Evolutionary conservation across 2,888 invertebrate species (phyloP).

Genomic region (Isoperla grammatica): DNA sequence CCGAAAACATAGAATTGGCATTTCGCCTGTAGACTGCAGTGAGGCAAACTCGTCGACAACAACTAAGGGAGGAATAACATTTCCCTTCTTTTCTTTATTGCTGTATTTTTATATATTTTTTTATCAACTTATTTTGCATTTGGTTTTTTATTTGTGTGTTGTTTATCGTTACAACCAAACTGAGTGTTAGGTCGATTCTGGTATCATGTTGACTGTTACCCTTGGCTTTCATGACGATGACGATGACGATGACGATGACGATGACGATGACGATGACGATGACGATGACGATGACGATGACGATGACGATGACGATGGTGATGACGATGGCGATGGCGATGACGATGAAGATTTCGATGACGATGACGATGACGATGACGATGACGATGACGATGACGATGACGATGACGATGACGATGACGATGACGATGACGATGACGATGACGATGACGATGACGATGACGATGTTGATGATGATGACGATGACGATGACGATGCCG

Average conservation of each 20-base stretch:
- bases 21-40: too few species aligned
- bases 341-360: constrained; percentile 48
- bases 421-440: constrained; percentile 33
- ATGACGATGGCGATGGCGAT: constrained; percentile 45
- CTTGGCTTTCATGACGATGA: neutral
- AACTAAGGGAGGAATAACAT: neutral
- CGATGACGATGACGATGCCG: too few species aligned
- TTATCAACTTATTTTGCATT: neutral
- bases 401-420: constrained; percentile 43
- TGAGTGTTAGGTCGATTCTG: too few species aligned
- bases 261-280: neutral
- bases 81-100: neutral
- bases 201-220: too few species aligned
- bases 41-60: too few species aligned
- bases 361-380: constrained; percentile 47
- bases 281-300: neutral
- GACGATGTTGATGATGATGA: too few species aligned
- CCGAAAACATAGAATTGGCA: too few species aligned
- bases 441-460: constrained; percentile 27
- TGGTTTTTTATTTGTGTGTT: constrained; percentile 5
- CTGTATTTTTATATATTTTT: neutral
- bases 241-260: neutral
- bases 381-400: constrained; percentile 46
- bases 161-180: constrained; percentile 1
- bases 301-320: constrained; percentile 32